Evolutionary conservation across 2,888 invertebrate genomes (phyloP), one percentile per base, ranked within the genome.

Genomic region (Heliconius hortense): DNA sequence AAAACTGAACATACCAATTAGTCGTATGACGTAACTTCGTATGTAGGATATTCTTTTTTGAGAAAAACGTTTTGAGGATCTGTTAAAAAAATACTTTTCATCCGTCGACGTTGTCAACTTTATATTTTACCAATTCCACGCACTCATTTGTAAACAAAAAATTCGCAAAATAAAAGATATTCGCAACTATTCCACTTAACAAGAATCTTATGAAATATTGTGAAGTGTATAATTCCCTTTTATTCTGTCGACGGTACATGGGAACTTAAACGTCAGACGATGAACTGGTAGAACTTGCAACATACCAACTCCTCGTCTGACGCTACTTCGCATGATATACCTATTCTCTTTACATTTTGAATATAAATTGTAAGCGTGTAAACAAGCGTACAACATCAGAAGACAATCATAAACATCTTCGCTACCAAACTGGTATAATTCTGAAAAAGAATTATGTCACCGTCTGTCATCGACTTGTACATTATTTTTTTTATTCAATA

Each of bases 211-310:
- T 43, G 8, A 53, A 53, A 21, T 53, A 53, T 53, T 5, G 7
- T 21, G 8, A 24, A 35, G 4, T 4, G 48, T 15, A 18, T 8
- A 68, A 24, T 48, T 10, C 21, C 24, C 59, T 60, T 56, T 48
- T 48, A 18, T 48, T 21, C 56, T 56, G 56, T 0, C 1, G 56
- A 56, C 0, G 21, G n/a, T 56, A 59, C 70, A 26, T 70, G 70
- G n/a, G n/a, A 70, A 24, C 35, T 71, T 7, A 13, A 60, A 71
- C 70, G 70, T 71, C 70, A 2, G 70, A 70, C 59, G 70, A 70
- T 70, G 70, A 71, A 60, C 60, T 71, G 70, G 70, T 71, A 71
- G 70, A 39, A n/a, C 24, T 31, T 18, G 3, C 11, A 11, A n/a
- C 18, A 21, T 60, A 71, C 60, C 70, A 71, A 18, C 26, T n/a